Base-by-base conservation (phyloP, 2,797 vertebrate genomes). In the Pygocentrus nattereri region DNA sequence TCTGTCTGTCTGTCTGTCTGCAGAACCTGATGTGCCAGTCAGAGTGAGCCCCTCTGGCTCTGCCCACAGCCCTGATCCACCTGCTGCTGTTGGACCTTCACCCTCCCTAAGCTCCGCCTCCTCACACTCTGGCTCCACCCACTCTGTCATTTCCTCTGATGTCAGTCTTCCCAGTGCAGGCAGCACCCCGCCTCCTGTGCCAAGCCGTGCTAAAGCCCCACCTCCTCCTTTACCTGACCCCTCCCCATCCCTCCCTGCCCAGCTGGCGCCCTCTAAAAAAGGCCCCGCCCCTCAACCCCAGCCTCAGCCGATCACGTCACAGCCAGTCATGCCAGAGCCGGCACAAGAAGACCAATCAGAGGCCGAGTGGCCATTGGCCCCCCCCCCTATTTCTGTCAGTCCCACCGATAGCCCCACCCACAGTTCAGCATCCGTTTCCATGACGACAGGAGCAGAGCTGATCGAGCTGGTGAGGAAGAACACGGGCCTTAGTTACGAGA, bases 381-480 rank as follows among this genome's bases (percentile, higher is more conserved):
- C 89, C 78, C 94, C 82, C 23, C 93, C 89, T 86, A 91, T 91
- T 31, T 87, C 87, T 47, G 88, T 92, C 47, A 93, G 89, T 86
- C 89, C 91, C n/a, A 89, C 90, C 0, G 80, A 85, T 82, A 93
- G 90, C 89, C 92, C 92, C 59, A 31, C 87, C 0, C 31, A 79
- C 30, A 50, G 72, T n/a, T 47, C 88, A 1, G 88, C 86, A 0
- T 83, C 91, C 0, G 94, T 99, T 88, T 95, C 97, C 67, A 92
- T 92, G 91, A 97, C 95, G 0, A 97, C 96, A 0, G 97, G 98
- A 70, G 96, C 96, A 0, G 98, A 99, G 80, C 92, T 99, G 90
- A 98, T 98, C 0, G 98, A 99, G 92, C 93, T 99, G 78, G 96
- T 99, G 18, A 95, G 98, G 85, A 97, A 96, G 90, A 99, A 99